phyloP scores from a whole-genome alignment of 2,888 invertebrate species.

The Scaptomyza tumidula region DNA sequence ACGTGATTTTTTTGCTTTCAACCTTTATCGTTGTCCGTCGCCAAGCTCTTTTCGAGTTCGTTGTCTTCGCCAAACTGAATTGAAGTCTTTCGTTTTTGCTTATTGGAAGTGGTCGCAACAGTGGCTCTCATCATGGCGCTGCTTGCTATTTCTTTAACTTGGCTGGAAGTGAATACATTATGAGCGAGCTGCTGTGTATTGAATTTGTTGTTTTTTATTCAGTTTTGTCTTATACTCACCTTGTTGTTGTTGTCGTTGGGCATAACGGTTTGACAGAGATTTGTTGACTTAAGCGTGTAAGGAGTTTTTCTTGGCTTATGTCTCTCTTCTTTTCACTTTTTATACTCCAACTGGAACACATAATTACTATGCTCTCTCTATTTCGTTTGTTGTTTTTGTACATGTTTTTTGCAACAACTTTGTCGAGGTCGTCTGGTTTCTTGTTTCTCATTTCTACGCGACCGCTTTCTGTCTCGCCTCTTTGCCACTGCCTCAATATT shows the following conservation, averaged over 20 bases:
- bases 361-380: slow-evolving; percentile 7
- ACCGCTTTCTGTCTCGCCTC: slow-evolving; percentile 46
- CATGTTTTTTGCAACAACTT: slow-evolving; percentile 61
- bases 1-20: slow-evolving; percentile 53
- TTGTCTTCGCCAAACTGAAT: slow-evolving; percentile 84
- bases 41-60: slow-evolving; percentile 83
- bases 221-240: slow-evolving; percentile 31
- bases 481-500: slow-evolving; percentile 45
- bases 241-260: slow-evolving; percentile 27
- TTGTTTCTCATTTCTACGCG: slow-evolving; percentile 59
- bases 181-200: slow-evolving; percentile 33
- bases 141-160: slow-evolving; percentile 33
- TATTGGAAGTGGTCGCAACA: slow-evolving; percentile 68
- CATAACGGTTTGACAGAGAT: slow-evolving; percentile 25
- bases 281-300: background rate
- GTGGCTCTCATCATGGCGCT: slow-evolving; percentile 28
- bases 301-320: background rate
- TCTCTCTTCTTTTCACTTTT: slow-evolving; percentile 28
- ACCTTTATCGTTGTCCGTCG: slow-evolving; percentile 63
- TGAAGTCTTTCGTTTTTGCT: slow-evolving; percentile 84
- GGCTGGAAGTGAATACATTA: slow-evolving; percentile 59
- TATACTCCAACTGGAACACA: slow-evolving; percentile 11
- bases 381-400: slow-evolving; percentile 17
- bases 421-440: slow-evolving; percentile 83
- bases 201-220: slow-evolving; percentile 40